Percentiles rank a stretch among this genome's conserved stretches.
These are phyloP conservation scores for Drosophila eugracilis DNA, from an alignment of 1,140 invertebrate genomes.

Conservation along the genomic window DNA sequence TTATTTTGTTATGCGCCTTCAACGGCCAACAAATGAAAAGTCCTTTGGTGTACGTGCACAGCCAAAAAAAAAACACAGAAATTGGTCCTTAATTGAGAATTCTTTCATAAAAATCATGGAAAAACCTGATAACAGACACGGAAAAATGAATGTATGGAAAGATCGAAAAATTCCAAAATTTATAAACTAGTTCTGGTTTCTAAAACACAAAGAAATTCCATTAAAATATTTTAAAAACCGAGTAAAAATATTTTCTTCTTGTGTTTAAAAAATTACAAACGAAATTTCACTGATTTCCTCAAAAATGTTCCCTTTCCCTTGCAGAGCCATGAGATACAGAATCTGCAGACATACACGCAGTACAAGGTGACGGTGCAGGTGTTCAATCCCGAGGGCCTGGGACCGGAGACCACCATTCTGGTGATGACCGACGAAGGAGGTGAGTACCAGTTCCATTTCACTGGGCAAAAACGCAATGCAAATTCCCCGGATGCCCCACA, in stretches of 20 bases:
- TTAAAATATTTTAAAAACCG: neutral
- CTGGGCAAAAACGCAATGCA: slow-evolving; percentile 14
- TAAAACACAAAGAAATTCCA: neutral
- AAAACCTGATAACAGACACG: too few species aligned
- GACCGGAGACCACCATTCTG: slow-evolving; percentile 89
- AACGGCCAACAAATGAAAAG: slow-evolving; percentile 47
- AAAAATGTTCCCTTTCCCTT: slow-evolving; percentile 55
- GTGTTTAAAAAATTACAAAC: slow-evolving; percentile 9
- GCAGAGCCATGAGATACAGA: slow-evolving; percentile 90
- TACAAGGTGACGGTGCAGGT: slow-evolving; percentile 91
- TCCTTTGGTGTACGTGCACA: slow-evolving; percentile 14
- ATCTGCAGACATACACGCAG: slow-evolving; percentile 90
- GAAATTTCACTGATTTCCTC: slow-evolving; percentile 28
- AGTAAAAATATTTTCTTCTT: neutral
- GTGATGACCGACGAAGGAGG: slow-evolving; percentile 93
- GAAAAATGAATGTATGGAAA: too few species aligned
- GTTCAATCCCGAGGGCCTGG: slow-evolving; percentile 90
- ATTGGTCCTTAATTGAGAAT: neutral
- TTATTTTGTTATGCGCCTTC: slow-evolving; percentile 51
- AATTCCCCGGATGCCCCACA: slow-evolving; percentile 14
- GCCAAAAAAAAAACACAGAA: neutral
- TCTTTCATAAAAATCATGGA: neutral
- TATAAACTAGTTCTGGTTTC: too few species aligned
- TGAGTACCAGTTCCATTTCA: slow-evolving; percentile 84
- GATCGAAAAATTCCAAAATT: too few species aligned